Percentiles rank a stretch among this genome's conserved stretches.
These are phyloP conservation scores for Elysia chlorotica DNA, from an alignment of 1,140 invertebrate species.

Conservation along the genomic window DNA sequence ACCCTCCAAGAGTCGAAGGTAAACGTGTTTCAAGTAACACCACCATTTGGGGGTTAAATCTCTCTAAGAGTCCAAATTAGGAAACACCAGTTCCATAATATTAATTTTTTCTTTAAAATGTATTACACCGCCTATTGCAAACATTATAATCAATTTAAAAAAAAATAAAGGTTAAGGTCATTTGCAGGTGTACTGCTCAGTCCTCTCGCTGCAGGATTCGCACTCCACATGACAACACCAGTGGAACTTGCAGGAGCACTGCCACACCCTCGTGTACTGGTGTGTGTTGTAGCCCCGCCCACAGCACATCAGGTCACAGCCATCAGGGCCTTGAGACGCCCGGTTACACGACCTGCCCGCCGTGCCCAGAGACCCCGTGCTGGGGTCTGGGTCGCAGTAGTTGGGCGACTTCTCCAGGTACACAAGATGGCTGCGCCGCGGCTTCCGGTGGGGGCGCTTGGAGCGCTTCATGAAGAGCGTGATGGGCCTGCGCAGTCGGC, in stretches of 20 bases:
- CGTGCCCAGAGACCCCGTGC: conserved; percentile 60
- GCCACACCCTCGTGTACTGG: conserved; percentile 56
- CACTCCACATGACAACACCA: conserved; percentile 66
- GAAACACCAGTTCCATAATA: too few relatives aligned
- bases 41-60: too few relatives aligned
- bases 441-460: conserved; percentile 59
- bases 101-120: too few relatives aligned
- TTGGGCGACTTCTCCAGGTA: conserved; percentile 89
- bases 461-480: conserved; percentile 71
- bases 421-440: conserved; percentile 75
- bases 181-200: conserved; percentile 63
- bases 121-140: too few relatives aligned
- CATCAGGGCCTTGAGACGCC: conserved; percentile 57
- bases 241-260: conserved; percentile 66
- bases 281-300: conserved; percentile 66
- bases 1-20: too few relatives aligned
- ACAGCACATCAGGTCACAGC: conserved; percentile 67
- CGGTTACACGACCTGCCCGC: conserved; percentile 62
- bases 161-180: too few relatives aligned
- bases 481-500: conserved; percentile 48
- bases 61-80: too few relatives aligned
- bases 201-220: conserved; percentile 59
- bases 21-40: too few relatives aligned
- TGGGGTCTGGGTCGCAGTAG: conserved; percentile 84
- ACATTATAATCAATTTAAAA: too few relatives aligned